Conservation (phyloP, 2,797 vertebrate genomes). For the Falco columbarius region DNA sequence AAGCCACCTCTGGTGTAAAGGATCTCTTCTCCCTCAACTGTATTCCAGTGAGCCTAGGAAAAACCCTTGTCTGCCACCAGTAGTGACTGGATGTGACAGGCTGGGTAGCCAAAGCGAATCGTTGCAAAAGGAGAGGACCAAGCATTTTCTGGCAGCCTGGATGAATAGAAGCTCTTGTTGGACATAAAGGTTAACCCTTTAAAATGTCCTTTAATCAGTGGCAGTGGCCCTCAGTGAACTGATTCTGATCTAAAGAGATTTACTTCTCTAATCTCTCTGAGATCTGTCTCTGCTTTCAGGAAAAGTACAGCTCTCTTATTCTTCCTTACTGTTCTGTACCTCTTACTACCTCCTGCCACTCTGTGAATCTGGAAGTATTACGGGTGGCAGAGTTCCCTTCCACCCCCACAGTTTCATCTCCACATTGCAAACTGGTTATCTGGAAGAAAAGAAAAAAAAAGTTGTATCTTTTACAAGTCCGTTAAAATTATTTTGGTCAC, state of each 20-base stretch:
- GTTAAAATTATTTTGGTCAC: not conserved
- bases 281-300: not conserved
- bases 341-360: not conserved
- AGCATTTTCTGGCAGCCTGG: not conserved
- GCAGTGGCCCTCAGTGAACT: not conserved
- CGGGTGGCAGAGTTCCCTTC: not conserved
- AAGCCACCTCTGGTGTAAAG: not conserved
- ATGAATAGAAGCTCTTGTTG: not conserved
- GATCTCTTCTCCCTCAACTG: not conserved
- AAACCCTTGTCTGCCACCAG: not conserved
- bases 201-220: not conserved
- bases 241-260: not conserved
- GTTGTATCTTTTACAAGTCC: not conserved
- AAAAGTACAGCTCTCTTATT: not conserved
- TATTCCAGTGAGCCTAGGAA: not conserved
- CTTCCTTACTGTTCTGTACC: not conserved
- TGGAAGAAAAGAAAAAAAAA: not conserved
- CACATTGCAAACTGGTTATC: not conserved
- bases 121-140: not conserved
- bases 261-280: conserved; percentile 8
- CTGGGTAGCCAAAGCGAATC: not conserved
- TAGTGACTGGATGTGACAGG: not conserved
- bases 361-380: not conserved
- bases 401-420: not conserved
- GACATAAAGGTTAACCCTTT: not conserved